Percentiles rank a stretch among this genome's conserved stretches.
phyloP scores from a whole-genome alignment of 2,797 vertebrate genomes.

The Eospalax fontanierii region DNA sequence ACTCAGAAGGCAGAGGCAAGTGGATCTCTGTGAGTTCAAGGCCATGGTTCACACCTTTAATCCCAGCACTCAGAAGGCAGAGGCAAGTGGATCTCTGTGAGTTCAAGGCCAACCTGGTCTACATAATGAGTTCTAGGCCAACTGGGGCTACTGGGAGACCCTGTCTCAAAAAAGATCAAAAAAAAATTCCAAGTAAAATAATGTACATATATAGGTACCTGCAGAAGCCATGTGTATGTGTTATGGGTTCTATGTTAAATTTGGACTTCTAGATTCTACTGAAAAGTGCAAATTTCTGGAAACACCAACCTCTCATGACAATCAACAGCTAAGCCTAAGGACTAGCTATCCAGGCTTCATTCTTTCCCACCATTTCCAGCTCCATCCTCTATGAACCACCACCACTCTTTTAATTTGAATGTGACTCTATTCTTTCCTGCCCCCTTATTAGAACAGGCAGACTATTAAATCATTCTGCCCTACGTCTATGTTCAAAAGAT shows the following conservation, averaged over 20 bases:
- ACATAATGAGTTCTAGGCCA: too few species aligned
- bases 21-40: too few species aligned
- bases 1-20: too few species aligned
- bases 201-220: too few species aligned
- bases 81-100: too few species aligned
- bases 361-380: not conserved
- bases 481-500: not conserved
- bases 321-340: not conserved
- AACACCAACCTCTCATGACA: not conserved
- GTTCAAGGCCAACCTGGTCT: too few species aligned
- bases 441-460: not conserved
- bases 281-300: constrained; percentile 23
- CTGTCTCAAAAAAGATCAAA: not conserved
- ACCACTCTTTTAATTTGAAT: not conserved
- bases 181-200: not conserved
- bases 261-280: not conserved
- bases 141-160: too few species aligned
- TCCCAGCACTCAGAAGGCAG: too few species aligned
- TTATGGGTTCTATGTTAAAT: not conserved
- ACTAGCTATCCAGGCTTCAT: not conserved
- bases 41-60: too few species aligned
- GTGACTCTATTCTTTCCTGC: not conserved
- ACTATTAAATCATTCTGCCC: not conserved
- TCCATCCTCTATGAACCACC: not conserved
- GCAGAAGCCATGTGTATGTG: too few species aligned